Conservation (phyloP, 1,140 invertebrate species). For the Aleiodes sp. region DNA sequence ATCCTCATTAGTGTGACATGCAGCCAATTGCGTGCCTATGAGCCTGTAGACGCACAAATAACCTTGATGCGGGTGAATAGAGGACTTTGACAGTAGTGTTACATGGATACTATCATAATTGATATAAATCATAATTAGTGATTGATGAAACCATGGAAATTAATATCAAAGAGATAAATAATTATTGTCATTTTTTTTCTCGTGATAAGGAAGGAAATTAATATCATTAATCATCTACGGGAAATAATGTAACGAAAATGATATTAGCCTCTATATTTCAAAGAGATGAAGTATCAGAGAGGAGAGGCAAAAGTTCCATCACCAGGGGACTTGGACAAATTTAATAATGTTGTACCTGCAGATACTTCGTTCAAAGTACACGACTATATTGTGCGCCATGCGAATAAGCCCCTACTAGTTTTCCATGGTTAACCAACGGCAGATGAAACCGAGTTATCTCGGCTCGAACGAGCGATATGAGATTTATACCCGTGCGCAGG, state of each 20-base stretch:
- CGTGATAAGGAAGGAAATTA: no score
- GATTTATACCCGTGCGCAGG: neutral
- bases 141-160: neutral
- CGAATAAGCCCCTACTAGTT: neutral
- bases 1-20: constrained; percentile 32
- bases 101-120: neutral
- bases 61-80: neutral
- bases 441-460: constrained; percentile 1
- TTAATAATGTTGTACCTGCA: constrained; percentile 9
- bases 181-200: neutral
- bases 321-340: constrained; percentile 8
- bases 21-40: constrained; percentile 29
- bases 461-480: constrained; percentile 4
- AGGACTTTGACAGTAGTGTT: neutral
- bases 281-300: neutral
- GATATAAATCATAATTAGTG: neutral
- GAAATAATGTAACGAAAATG: no score
- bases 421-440: neutral
- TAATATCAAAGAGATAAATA: no score
- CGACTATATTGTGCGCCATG: neutral
- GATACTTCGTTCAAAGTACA: neutral
- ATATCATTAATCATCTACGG: no score
- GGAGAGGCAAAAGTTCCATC: neutral
- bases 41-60: neutral
- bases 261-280: no score